A percentile compares a stretch with the other conserved stretches of the same genome.
phyloP scores from a whole-genome alignment of 2,113 vertebrate species.

The Dipodomys spectabilis region DNA sequence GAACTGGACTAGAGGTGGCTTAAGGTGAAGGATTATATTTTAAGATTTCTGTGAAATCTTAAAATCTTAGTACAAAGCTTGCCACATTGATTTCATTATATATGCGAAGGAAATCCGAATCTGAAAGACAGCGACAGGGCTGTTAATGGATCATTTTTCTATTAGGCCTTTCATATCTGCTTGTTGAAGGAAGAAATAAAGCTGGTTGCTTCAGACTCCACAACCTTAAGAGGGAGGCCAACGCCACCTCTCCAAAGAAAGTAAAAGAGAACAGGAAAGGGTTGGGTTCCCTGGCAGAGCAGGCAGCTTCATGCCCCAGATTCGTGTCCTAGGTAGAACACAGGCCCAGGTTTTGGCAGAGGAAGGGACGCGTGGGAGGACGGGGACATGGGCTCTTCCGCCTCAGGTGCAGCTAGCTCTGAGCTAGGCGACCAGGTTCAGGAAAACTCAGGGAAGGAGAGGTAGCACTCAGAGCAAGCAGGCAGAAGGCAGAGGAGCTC shows the following conservation, averaged over 20 bases:
- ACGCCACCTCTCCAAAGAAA: neutral
- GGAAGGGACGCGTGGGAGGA: constrained; percentile 45
- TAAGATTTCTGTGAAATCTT: neutral
- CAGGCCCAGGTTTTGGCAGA: constrained; percentile 46
- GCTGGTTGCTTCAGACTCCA: neutral
- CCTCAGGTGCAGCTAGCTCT: neutral
- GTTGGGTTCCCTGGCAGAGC: constrained; percentile 35
- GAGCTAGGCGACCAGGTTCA: neutral
- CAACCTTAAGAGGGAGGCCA: neutral
- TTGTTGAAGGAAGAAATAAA: neutral
- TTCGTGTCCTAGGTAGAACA: constrained; percentile 65
- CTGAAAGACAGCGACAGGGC: neutral
- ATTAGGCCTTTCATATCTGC: neutral
- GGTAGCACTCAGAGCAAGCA: neutral
- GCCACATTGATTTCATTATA: neutral
- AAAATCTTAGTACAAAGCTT: neutral
- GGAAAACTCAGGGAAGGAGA: neutral
- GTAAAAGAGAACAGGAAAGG: neutral
- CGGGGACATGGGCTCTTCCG: constrained; percentile 4
- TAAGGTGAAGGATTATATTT: neutral
- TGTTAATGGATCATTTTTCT: neutral
- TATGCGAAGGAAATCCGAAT: constrained; percentile 23
- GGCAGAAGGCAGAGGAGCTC: constrained; percentile 15
- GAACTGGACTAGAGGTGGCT: neutral
- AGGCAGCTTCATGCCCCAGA: constrained; percentile 58